Evolutionary conservation across 2,888 invertebrate species (phyloP).

Genomic region (Drosophila acutilabella): DNA sequence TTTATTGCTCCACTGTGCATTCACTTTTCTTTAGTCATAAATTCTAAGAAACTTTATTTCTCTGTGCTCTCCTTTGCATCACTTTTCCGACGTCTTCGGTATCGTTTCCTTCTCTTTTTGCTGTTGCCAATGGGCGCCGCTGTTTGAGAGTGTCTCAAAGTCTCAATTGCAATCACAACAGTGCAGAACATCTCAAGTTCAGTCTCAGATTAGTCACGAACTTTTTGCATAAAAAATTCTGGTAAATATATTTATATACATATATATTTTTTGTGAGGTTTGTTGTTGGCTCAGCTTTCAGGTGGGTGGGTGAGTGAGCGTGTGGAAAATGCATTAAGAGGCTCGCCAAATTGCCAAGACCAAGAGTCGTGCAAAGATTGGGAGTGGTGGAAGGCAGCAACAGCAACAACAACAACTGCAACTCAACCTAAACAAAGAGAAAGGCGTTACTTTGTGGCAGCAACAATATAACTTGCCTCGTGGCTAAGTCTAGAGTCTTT

Average conservation of each 20-base stretch:
- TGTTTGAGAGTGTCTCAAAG: conserved; percentile 51
- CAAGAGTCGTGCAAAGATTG: conserved; percentile 79
- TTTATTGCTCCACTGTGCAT: conserved; percentile 42
- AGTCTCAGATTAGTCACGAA: conserved; percentile 76
- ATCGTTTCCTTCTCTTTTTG: conserved; percentile 3
- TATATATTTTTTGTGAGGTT: conserved; percentile 45
- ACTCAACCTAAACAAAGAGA: conserved; percentile 65
- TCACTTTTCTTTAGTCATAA: conserved; percentile 56
- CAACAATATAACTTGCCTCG: conserved; percentile 36
- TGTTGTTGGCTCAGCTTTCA: conserved; percentile 32
- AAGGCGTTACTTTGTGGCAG: conserved; percentile 68
- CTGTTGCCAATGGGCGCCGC: conserved; percentile 35
- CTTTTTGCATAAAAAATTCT: conserved; percentile 70
- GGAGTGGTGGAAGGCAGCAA: conserved; percentile 67
- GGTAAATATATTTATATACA: conserved; percentile 54
- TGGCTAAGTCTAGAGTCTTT: conserved; percentile 7
- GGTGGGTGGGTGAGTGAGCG: conserved; percentile 63
- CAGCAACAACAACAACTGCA: conserved; percentile 20
- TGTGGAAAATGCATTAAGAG: conserved; percentile 71
- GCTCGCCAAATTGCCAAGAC: conserved; percentile 68
- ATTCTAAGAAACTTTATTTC: conserved; percentile 14
- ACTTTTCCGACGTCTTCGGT: conserved; percentile 6
- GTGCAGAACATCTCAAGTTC: conserved; percentile 65
- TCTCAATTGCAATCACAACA: conserved; percentile 64
- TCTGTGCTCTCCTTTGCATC: background rate